Evolutionary conservation across 2,888 invertebrate genomes (phyloP), one percentile per base, ranked within the genome.

Genomic region (Erynnis tages): DNA sequence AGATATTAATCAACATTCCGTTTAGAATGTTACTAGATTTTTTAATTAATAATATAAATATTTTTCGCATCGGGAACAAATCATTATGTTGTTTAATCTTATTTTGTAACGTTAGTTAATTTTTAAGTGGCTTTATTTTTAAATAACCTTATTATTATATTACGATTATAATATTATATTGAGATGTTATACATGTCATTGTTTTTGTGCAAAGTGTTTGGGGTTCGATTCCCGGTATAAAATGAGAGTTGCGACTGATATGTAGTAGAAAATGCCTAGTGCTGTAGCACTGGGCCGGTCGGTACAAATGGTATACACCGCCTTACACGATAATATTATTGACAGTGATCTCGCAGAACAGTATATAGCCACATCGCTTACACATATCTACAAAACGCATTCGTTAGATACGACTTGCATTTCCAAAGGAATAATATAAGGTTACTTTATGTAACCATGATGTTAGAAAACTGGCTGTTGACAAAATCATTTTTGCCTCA

Each of bases 1-100:
- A 89, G 88, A 76, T 89, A 81, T 82, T 85, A 86, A 81, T 70
- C 55, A 80, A 88, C 89, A 89, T 89, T 89, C 89, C 89, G 88
- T 69, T 87, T 89, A 89, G 89, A 88, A 89, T 89, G 89, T 89
- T 89, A 88, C 71, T 84, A 85, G 82, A 78, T 85, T 83, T 84
- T 84, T 82, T 82, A 73, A 73, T 71, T 60, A 27, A 71, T 73
- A 76, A 74, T 70, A 73, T 70, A 74, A 82, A 79, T 79, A 82
- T 83, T 86, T 82, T 87, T 85, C 77, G 74, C 81, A 82, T 87
- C 75, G 87, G 89, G 88, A 89, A 87, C 89, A 89, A 89, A 89
- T 86, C 81, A 87, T 85, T 86, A 85, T 82, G 89, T 89, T 89
- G 84, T 88, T 86, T 89, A 87, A 88, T 87, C 87, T 87, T 88